Base-by-base conservation (phyloP, 1,140 invertebrate species). In the Aphidius ervi region DNA sequence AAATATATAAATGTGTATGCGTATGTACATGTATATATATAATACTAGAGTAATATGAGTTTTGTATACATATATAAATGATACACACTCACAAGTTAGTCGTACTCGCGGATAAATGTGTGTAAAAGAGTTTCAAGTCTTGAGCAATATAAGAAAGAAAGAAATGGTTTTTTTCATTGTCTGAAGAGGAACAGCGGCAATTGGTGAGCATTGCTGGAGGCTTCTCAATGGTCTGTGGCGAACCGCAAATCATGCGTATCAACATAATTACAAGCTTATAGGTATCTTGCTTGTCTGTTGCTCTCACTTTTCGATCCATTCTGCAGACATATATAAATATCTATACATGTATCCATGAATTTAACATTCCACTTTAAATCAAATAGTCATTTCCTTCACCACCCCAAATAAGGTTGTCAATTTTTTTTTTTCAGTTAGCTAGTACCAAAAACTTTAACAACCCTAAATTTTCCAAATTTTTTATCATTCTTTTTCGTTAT, bases 251-350 rank as follows among this genome's bases (percentile, higher is more conserved):
- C 75, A 79, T 79, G 77, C 74, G 73, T 75, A 80, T 80, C 78
- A 78, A 80, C 76, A 77, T 78, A 80, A 80, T 78, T 80, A 80
- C 76, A 80, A 80, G 78, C 76, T 78, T 75, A 72, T 76, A 74
- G 78, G 77, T 76, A 31, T 31, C 23, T 31, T 76, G 77, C 75
- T 76, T 77, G 74, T 78, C 75, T 70, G 73, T 77, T 77, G 77
- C 75, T 79, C 73, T 78, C 76, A 76, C 77, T 74, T 2, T 31
- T 75, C 71, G 74, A 75, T 77, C 77, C 76, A 76, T 76, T 75
- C 77, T 77, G 76, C 75, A 73, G 73, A 74, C 75, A 72, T 74
- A 73, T 75, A 74, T 71, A 70, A 68, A 71, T 70, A 62, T 23
- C 42, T 61, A 48, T 57, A 31, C 23, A 31, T 31, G 23, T 31